Evolutionary conservation across 2,888 invertebrate species (phyloP), one percentile per base, ranked within the genome.

Genomic region (Labia minor): DNA sequence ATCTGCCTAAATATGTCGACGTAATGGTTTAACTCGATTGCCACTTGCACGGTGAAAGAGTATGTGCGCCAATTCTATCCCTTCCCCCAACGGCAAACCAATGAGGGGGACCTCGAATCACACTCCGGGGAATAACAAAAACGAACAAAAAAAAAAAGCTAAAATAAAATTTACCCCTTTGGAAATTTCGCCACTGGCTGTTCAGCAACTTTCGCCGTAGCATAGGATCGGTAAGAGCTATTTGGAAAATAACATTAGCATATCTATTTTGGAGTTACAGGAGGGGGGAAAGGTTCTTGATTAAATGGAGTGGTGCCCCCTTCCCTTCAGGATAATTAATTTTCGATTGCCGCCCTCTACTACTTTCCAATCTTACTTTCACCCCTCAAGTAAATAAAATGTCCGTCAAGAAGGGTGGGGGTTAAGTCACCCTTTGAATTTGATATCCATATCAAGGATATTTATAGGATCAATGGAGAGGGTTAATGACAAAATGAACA

Each of bases 271-370:
- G 64, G 66, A 67, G 68, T 69, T 26, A 66, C 37, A 19, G 62
- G 14, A n/a, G n/a, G n/a, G n/a, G n/a, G n/a, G n/a, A n/a, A n/a
- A n/a, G n/a, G 21, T 10, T n/a, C 70, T 69, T 71, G 71, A 71
- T 71, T 71, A 70, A 71, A 71, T 69, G 69, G 69, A 61, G 64
- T 66, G 63, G 65, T 66, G 61, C 65, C 61, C 68, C 68, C 71
- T 69, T 67, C 67, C 72, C 71, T 62, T 72, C 76, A 77, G 74
- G 76, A 72, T 73, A 74, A 75, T 75, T 75, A 75, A 75, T 74
- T 75, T 72, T 71, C 74, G 74, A 74, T 74, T 73, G 74, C 71
- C 14, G 6, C 49, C 70, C 68, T 66, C 72, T 72, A 6, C 26
- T 26, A 6, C 26, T 26, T n/a, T n/a, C n/a, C n/a, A 72, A 71